Evolutionary conservation across 2,888 invertebrate genomes (phyloP).

Genomic region (Aphidoletes aphidimyza): DNA sequence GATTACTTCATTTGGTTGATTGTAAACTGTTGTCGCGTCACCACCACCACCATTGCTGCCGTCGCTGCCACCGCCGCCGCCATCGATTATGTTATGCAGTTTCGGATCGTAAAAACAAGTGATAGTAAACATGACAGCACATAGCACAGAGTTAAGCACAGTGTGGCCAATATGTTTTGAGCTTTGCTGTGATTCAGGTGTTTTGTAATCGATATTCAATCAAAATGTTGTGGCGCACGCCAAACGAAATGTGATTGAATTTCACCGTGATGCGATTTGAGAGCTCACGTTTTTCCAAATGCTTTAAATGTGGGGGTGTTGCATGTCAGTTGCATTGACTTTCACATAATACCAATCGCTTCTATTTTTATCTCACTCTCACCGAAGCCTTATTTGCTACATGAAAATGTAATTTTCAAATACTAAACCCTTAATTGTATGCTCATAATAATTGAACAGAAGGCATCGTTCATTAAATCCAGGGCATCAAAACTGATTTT

Average conservation of each 20-base stretch:
- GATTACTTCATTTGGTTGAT: neutral
- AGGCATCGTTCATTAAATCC: no score
- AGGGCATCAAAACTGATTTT: no score
- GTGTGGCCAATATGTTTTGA: neutral
- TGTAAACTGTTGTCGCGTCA: neutral
- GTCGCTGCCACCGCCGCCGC: neutral
- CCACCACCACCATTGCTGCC: neutral
- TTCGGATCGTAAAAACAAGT: neutral
- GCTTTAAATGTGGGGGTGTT: no score
- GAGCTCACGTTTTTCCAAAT: neutral
- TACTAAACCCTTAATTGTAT: no score
- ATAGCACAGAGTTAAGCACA: no score
- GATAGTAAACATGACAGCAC: neutral
- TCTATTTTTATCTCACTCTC: no score
- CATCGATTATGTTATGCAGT: constrained; percentile 11
- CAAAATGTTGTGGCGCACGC: neutral
- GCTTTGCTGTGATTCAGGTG: neutral
- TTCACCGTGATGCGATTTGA: neutral
- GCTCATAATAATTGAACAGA: no score
- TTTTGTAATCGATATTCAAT: constrained; percentile 43
- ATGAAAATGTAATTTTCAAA: no score
- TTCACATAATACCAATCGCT: no score
- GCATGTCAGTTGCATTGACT: no score
- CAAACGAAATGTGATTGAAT: neutral
- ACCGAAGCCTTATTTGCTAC: no score